Evolutionary conservation across 2,888 invertebrate species (phyloP), one percentile per base, ranked within the genome.

Genomic region (Chymomyza fuscimana): DNA sequence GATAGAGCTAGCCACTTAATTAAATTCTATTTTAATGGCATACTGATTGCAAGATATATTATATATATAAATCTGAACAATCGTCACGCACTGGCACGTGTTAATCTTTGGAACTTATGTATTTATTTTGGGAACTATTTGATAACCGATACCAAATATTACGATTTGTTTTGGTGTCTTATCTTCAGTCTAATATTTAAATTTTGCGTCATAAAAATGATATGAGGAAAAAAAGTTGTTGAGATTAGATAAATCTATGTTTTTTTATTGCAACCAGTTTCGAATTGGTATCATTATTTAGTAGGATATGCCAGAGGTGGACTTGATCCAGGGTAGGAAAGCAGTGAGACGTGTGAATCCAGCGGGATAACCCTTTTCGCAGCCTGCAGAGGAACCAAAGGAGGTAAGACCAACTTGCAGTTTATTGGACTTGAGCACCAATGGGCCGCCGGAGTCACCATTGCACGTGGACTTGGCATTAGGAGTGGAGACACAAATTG

Each of bases 391-490:
- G 5, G 76, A 64, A 0, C 78, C 75, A 52, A 82, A 88, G 58
- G 89, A 89, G 63, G 81, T 86, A 7, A 89, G 77, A 66, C 91
- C 91, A 59, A 90, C 63, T 61, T 89, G 76, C n/a, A 81, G 70
- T 29, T 16, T 46, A 32, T 69, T 73, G 2, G 80, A 71, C 29
- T 80, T 77, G 29, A 79, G 69, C 5, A 87, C 87, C 78, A 91
- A 72, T 19, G 90, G 90, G 22, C 89, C 90, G 16, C 91, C 91
- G 40, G 89, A 90, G 69, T 91, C 91, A 2, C 91, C 89, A 3
- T 79, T 75, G 73, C 90, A 90, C 4, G 86, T 84, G 12, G 88
- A 82, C 29, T 72, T 79, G 46, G 82, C 82, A 0, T 71, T 70
- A 63, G 76, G 63, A 4, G 85, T 84, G 19, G 78, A 64, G 9